A percentile compares a stretch with the other conserved stretches of the same genome.
phyloP scores from a whole-genome alignment of 2,888 invertebrate genomes.

The Philereme vetulata region DNA sequence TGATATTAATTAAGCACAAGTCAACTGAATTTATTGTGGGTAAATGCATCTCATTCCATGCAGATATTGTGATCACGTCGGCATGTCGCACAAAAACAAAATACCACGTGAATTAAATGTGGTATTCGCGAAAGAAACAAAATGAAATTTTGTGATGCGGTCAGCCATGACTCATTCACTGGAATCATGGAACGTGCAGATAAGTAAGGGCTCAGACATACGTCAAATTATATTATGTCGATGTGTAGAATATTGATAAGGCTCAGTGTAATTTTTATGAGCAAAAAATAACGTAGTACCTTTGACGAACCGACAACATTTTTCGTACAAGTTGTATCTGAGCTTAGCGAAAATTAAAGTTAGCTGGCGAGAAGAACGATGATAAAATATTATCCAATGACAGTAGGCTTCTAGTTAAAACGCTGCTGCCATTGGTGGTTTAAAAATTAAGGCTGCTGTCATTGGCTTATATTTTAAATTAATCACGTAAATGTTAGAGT shows the following conservation, averaged over 20 bases:
- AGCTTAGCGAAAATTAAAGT: too few relatives aligned
- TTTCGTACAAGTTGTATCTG: too few relatives aligned
- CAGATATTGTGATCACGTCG: conserved; percentile 9
- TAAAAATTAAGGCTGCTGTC: too few relatives aligned
- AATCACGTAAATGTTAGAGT: too few relatives aligned
- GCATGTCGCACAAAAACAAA: conserved; percentile 6
- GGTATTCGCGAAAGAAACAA: conserved; percentile 1
- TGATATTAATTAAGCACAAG: not conserved
- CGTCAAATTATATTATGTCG: not conserved
- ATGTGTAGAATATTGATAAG: not conserved
- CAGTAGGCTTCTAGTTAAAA: too few relatives aligned
- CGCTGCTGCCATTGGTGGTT: too few relatives aligned
- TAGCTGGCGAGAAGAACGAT: too few relatives aligned
- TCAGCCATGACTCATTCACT: conserved; percentile 2
- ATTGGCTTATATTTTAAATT: too few relatives aligned
- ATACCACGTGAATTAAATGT: conserved; percentile 7
- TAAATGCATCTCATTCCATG: conserved; percentile 1
- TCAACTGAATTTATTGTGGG: conserved; percentile 1
- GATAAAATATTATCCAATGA: too few relatives aligned
- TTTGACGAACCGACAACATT: too few relatives aligned
- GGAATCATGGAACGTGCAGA: conserved; percentile 2
- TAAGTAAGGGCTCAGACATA: not conserved
- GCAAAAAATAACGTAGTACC: too few relatives aligned
- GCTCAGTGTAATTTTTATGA: too few relatives aligned
- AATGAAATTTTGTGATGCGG: conserved; percentile 5